These are phyloP conservation scores for Sminthopsis crassicaudata DNA, from an alignment of 2,113 vertebrate genomes.

Conservation along the genomic window DNA sequence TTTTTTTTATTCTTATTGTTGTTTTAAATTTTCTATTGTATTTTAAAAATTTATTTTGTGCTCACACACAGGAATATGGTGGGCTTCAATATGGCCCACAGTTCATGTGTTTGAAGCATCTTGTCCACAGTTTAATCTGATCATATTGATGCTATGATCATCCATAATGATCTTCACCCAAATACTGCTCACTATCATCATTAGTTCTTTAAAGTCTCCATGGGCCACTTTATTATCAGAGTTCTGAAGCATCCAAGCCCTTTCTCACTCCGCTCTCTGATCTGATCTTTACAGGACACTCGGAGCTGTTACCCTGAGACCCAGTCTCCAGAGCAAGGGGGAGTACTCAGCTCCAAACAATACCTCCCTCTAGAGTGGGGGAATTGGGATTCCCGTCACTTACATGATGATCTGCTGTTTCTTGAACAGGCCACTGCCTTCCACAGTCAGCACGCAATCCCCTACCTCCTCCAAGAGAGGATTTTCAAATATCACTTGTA, in stretches of 20 bases:
- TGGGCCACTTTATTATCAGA: not conserved
- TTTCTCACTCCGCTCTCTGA: not conserved
- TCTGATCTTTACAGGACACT: not conserved
- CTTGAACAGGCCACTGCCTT: constrained; percentile 84
- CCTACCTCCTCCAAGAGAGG: constrained; percentile 73
- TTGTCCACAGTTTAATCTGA: too few species aligned
- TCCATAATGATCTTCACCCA: too few species aligned
- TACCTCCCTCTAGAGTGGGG: not conserved
- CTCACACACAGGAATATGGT: too few species aligned
- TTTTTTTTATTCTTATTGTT: not conserved
- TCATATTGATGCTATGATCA: too few species aligned
- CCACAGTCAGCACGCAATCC: constrained; percentile 81
- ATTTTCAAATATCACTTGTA: constrained; percentile 83
- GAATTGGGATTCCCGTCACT: constrained; percentile 27
- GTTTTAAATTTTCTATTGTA: too few species aligned
- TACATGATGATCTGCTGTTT: constrained; percentile 75
- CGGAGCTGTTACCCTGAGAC: not conserved
- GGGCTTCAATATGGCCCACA: too few species aligned
- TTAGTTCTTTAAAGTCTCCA: not conserved
- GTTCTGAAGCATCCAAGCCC: not conserved
- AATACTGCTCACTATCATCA: too few species aligned
- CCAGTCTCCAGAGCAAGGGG: not conserved
- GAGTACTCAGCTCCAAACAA: not conserved
- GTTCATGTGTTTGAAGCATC: too few species aligned
- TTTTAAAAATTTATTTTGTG: too few species aligned